phyloP scores from a whole-genome alignment of 2,113 vertebrate genomes.

The Thryonomys swinderianus region DNA sequence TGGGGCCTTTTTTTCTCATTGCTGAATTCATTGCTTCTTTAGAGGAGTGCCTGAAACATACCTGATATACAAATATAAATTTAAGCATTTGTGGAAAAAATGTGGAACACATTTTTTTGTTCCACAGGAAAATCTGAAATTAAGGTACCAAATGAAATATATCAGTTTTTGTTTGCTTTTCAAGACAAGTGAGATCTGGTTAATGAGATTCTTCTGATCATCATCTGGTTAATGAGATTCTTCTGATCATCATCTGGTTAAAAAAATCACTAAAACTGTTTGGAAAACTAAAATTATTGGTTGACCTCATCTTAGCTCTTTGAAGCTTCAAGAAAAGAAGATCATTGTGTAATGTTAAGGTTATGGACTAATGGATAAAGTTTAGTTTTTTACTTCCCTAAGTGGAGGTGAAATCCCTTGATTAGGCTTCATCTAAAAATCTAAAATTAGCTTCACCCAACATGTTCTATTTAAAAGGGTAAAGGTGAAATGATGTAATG shows the following conservation, averaged over 20 bases:
- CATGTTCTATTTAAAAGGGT: conserved; percentile 47
- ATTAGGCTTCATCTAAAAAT: conserved; percentile 60
- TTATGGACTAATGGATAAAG: conserved; percentile 53
- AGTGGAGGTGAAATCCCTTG: conserved; percentile 44
- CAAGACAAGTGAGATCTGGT: not conserved
- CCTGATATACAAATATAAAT: not conserved
- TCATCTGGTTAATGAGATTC: not conserved
- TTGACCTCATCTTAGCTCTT: not conserved
- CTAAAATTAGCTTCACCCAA: conserved; percentile 50
- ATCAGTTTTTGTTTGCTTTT: not conserved
- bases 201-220: not conserved
- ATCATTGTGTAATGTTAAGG: conserved; percentile 46
- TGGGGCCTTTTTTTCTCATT: not conserved
- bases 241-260: not conserved
- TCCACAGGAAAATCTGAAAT: not conserved
- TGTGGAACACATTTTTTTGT: not conserved
- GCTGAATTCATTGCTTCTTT: not conserved
- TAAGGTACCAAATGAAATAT: not conserved
- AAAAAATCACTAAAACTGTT: not conserved
- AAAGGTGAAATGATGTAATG: conserved; percentile 67
- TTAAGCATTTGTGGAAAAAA: no score
- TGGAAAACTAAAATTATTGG: conserved; percentile 16
- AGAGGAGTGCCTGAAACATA: not conserved
- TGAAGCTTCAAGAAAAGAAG: not conserved
- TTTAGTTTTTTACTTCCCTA: conserved; percentile 38